phyloP scores from a whole-genome alignment of 2,888 invertebrate species.

The Dryococelus australis region DNA sequence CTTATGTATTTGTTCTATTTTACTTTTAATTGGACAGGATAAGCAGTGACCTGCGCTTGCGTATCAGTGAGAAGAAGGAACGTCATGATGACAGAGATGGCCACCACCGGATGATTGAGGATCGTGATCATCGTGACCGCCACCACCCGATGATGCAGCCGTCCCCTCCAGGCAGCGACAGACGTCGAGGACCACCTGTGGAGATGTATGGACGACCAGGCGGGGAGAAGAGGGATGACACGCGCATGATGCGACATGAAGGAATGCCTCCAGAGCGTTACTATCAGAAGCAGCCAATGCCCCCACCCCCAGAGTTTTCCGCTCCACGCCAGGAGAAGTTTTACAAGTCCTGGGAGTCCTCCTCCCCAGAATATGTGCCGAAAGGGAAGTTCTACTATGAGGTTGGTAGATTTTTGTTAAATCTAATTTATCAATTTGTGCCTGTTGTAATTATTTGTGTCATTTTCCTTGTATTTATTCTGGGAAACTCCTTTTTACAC shows the following conservation, averaged over 20 bases:
- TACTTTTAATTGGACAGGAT: background rate
- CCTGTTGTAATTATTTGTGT: too few relatives aligned
- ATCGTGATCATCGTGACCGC: conserved; percentile 22
- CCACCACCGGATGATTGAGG: conserved; percentile 32
- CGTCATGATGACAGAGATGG: conserved; percentile 39
- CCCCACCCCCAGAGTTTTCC: background rate
- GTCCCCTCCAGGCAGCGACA: conserved; percentile 36
- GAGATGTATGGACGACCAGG: background rate
- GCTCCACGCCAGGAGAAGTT: background rate
- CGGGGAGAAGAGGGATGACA: background rate
- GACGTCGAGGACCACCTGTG: conserved; percentile 25
- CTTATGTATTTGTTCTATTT: too few relatives aligned
- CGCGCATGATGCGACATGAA: background rate
- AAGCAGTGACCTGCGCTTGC: conserved; percentile 44
- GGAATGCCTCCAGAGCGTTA: conserved; percentile 18
- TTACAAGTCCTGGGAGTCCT: conserved; percentile 23
- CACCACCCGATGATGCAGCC: conserved; percentile 35
- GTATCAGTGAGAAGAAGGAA: conserved; percentile 45
- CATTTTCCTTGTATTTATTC: too few relatives aligned
- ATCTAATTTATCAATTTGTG: too few relatives aligned
- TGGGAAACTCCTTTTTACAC: too few relatives aligned
- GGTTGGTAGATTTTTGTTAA: background rate
- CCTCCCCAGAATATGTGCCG: conserved; percentile 16
- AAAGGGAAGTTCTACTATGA: conserved; percentile 13
- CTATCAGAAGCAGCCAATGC: conserved; percentile 17